Base-by-base conservation (phyloP, 2,888 invertebrate genomes). In the Drosophila helvetica region DNA sequence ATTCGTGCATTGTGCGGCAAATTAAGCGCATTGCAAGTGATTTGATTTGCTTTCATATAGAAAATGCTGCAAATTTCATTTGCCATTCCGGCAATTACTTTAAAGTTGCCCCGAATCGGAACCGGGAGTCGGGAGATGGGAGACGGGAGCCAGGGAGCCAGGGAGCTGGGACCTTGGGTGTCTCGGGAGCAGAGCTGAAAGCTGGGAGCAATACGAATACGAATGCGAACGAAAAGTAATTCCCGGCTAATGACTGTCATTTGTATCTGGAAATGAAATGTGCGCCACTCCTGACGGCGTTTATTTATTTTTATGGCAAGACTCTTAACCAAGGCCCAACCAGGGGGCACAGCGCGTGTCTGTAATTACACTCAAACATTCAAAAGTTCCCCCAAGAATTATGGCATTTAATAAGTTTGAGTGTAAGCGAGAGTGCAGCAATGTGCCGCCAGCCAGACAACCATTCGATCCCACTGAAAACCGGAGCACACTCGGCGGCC, bases 21-120 rank as follows among this genome's bases (percentile, higher is more conserved):
- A 83, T 83, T 83, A 86, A 83, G 83, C 86, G 77, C 77, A 78
- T 83, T 83, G 83, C 76, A 75, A 76, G 71, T 71, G 78, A 86
- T 83, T 82, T 83, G 64, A 85, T 82, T 76, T 74, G 66, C 64
- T 62, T 75, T 62, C 65, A 79, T 60, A 79, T 65, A 74, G 56
- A 72, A 67, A 69, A 63, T 66, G 63, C 66, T 60, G 73, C 58
- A 79, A 85, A 74, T 82, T 74, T 68, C 56, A 63, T 82, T 79
- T 81, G 63, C 54, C 69, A 73, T 63, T 73, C 55, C 64, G 65
- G 68, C 75, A 80, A 80, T 79, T 69, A 74, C 74, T 73, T 81
- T 85, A 79, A 81, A 79, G 69, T 62, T 77, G 58, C 50, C 43
- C 38, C 9, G 46, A 46, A 17, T 18, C 46, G 18, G 10, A 7